A percentile compares a stretch with the other conserved stretches of the same genome.
These are phyloP conservation scores for Andinoacara biseriatus DNA, from an alignment of 2,113 vertebrate species.

Conservation along the genomic window DNA sequence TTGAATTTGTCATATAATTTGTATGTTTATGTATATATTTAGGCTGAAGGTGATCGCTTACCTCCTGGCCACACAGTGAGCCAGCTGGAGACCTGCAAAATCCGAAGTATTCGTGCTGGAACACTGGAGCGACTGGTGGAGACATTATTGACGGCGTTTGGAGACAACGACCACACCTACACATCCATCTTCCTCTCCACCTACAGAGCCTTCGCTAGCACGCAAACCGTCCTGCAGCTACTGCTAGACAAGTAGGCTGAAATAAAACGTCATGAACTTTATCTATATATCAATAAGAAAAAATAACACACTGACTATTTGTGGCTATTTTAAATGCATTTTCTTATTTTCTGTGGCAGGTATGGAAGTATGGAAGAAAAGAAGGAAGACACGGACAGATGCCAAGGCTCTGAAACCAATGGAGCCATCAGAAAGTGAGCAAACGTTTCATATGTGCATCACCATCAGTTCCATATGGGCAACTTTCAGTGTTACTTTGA, in stretches of 20 bases:
- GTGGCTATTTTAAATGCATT: background rate
- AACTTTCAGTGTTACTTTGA: background rate
- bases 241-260: conserved; percentile 86
- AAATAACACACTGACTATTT: background rate
- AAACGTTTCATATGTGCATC: background rate
- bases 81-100: conserved; percentile 94
- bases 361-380: conserved; percentile 84
- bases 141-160: conserved; percentile 91
- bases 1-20: background rate
- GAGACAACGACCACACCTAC: conserved; percentile 95
- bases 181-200: conserved; percentile 96
- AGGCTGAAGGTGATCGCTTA: conserved; percentile 87
- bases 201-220: conserved; percentile 89
- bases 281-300: background rate
- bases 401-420: conserved; percentile 76
- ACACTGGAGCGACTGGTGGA: conserved; percentile 95
- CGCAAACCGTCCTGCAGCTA: conserved; percentile 87
- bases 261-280: background rate
- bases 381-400: conserved; percentile 65
- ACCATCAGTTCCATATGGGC: background rate
- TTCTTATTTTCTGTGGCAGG: conserved; percentile 68
- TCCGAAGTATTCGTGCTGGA: conserved; percentile 93
- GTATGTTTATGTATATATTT: conserved; percentile 24
- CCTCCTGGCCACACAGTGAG: conserved; percentile 92
- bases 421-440: conserved; percentile 88